These are phyloP conservation scores for Geophilus truncorum DNA, from an alignment of 2,888 invertebrate species.

Conservation along the genomic window DNA sequence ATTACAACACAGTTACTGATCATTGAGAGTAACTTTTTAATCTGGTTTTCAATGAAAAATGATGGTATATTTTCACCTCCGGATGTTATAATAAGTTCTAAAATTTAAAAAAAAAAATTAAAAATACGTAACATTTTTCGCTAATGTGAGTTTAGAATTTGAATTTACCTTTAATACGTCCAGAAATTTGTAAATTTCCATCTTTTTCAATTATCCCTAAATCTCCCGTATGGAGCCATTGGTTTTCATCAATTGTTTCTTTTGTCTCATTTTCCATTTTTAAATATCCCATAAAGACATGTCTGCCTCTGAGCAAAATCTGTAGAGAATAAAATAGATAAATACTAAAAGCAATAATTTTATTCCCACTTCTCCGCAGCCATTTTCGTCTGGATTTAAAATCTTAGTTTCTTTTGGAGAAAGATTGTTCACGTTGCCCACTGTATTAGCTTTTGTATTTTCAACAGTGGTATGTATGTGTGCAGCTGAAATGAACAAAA, in stretches of 20 bases:
- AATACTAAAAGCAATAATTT: neutral
- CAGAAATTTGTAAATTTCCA: neutral
- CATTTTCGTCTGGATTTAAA: constrained; percentile 62
- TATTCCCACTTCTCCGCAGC: constrained; percentile 66
- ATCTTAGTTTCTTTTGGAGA: constrained; percentile 60
- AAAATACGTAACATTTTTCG: too few species aligned
- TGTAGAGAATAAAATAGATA: neutral
- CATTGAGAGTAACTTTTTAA: constrained; percentile 68
- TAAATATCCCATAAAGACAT: constrained; percentile 3
- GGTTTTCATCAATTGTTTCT: neutral
- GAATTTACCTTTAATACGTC: neutral
- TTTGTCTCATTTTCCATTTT: neutral
- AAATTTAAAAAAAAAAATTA: constrained; percentile 31
- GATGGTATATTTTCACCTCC: constrained; percentile 87
- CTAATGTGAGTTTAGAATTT: neutral
- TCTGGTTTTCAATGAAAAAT: constrained; percentile 74
- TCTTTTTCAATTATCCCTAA: neutral
- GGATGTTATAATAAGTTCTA: constrained; percentile 83
- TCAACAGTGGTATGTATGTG: too few species aligned
- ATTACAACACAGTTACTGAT: constrained; percentile 79
- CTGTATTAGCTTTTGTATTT: too few species aligned
- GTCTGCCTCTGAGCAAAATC: neutral
- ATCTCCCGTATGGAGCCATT: neutral
- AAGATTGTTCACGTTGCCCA: constrained; percentile 50
- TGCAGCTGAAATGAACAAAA: too few species aligned